A percentile compares a stretch with the other conserved stretches of the same genome.
Evolutionary conservation across 2,888 invertebrate genomes (phyloP).

Genomic region (Eurytoma adleriae): DNA sequence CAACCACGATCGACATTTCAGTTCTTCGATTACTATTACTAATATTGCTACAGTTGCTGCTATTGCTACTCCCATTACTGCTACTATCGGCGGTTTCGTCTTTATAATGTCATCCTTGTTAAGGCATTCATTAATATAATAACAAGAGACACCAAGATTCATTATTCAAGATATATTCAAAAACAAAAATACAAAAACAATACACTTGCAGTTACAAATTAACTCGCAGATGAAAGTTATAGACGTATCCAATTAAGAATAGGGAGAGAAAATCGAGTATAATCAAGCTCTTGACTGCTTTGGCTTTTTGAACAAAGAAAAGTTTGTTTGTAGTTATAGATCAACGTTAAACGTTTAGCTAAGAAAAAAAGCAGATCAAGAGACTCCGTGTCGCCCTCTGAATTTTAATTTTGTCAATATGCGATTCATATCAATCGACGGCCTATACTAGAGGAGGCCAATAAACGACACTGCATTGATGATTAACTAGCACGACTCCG

Average conservation of each 20-base stretch:
- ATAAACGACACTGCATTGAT: conserved; percentile 56
- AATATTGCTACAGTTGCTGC: conserved; percentile 65
- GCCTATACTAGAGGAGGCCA: conserved; percentile 68
- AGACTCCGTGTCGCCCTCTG: conserved; percentile 50
- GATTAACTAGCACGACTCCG: conserved; percentile 55
- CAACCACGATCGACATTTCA: conserved; percentile 67
- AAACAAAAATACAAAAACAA: conserved; percentile 31
- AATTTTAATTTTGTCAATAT: conserved; percentile 55
- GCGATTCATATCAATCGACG: conserved; percentile 61
- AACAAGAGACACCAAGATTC: conserved; percentile 57
- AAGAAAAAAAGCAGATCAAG: conserved; percentile 47
- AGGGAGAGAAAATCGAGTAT: conserved; percentile 52
- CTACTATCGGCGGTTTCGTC: conserved; percentile 70
- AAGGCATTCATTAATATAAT: conserved; percentile 67
- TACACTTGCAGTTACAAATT: conserved; percentile 45
- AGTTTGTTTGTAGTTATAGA: conserved; percentile 51
- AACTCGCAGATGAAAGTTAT: conserved; percentile 55
- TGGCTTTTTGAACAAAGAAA: conserved; percentile 46
- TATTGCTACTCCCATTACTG: conserved; percentile 65
- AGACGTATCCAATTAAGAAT: conserved; percentile 49
- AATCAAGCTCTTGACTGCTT: conserved; percentile 54
- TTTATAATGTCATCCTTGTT: conserved; percentile 72
- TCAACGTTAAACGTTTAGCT: conserved; percentile 42
- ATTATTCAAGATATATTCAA: conserved; percentile 36
- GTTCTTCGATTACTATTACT: conserved; percentile 64